phyloP scores from a whole-genome alignment of 2,113 vertebrate species.

The Ciconia stormi region DNA sequence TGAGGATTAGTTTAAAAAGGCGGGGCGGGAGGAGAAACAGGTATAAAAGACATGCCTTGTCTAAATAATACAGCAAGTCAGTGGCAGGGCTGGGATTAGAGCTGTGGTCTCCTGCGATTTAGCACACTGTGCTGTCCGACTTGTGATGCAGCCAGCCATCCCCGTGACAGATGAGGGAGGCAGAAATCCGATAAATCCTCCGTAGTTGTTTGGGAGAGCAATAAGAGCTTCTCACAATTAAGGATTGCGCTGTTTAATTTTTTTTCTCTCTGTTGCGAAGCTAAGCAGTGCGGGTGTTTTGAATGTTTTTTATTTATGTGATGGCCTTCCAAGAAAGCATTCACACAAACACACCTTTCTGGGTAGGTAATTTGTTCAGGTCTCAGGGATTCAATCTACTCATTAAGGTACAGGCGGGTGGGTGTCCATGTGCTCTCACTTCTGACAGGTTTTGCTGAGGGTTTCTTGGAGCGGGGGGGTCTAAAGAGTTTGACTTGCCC shows the following conservation, averaged over 20 bases:
- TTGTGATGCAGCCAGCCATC: not conserved
- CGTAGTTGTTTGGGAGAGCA: not conserved
- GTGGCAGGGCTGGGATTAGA: not conserved
- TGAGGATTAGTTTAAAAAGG: not conserved
- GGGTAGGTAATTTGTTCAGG: not conserved
- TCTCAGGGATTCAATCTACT: not conserved
- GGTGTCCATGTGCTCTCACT: fast-evolving
- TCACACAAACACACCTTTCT: not conserved
- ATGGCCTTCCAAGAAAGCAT: not conserved
- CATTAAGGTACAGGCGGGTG: not conserved
- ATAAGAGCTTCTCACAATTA: not conserved
- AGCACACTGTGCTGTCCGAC: fast-evolving
- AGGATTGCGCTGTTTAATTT: not conserved
- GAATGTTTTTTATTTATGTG: not conserved
- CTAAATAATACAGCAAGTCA: not conserved
- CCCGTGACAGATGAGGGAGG: fast-evolving
- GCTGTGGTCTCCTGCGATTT: not conserved
- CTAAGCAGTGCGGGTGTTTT: fast-evolving
- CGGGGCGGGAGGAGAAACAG: not conserved
- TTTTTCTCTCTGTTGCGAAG: not conserved
- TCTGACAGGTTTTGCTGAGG: not conserved
- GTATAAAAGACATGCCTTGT: not conserved
- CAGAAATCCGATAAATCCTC: not conserved
- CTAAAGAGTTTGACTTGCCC: fast-evolving
- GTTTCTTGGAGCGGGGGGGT: fast-evolving